Evolutionary conservation across 1,140 invertebrate species (phyloP), one percentile per base, ranked within the genome.

Genomic region (Hyles euphorbiae): DNA sequence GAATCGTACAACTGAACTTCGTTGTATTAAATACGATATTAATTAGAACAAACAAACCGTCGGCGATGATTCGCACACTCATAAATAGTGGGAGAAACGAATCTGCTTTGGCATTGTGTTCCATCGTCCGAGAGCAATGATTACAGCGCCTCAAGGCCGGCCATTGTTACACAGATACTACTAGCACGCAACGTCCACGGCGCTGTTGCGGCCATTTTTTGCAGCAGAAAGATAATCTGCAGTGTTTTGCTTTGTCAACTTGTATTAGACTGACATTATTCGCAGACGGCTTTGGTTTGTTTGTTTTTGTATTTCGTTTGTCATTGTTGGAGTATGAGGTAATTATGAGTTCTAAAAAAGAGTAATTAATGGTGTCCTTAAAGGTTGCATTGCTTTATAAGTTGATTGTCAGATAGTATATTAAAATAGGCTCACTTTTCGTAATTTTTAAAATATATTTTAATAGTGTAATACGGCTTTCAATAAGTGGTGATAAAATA

Each of bases 81-180:
- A 48, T 22, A 11, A 22, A 5, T 48, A 48, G 46, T 48, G 12
- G 5, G 22, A 46, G n/a, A 34, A 56, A 56, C 22, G n/a, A 34
- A 56, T 56, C 62, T 53, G 36, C 32, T 55, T 53, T 43, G 40
- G 63, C 66, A 81, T 78, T 82, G 78, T 80, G 60, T 61, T 67
- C 63, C 48, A 45, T 59, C 65, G 63, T 51, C 68, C 68, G 61
- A 68, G 67, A 67, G 61, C 72, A 70, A 70, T 84, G 81, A 87
- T 87, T 83, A 81, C 77, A 70, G 59, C 69, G 70, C 67, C 55
- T 68, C 70, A 83, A 87, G 83, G 83, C 82, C 83, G 74, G 46
- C 75, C 53, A 84, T 87, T 87, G 83, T 87, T 87, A 70, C 67
- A 56, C 72, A 70, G 70, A 83, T 81, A 80, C 77, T 81, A 78